phyloP scores from a whole-genome alignment of 2,888 invertebrate species.

The Graphium colonna region DNA sequence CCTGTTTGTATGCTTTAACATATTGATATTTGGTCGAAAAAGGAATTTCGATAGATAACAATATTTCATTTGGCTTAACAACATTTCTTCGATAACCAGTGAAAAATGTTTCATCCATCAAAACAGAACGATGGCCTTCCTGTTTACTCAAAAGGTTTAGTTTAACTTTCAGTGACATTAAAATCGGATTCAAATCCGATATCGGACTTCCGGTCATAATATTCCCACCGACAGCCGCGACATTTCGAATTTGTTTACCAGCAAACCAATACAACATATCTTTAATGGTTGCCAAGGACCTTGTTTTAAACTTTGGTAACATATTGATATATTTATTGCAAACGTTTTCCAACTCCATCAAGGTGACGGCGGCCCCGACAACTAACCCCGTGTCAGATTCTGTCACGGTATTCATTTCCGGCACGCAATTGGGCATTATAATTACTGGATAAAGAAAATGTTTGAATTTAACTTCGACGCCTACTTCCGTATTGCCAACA shows the following conservation, averaged over 20 bases:
- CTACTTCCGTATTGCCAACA: conserved; percentile 91
- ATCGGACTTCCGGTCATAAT: conserved; percentile 98
- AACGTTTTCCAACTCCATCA: conserved; percentile 86
- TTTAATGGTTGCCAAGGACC: conserved; percentile 84
- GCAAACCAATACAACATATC: conserved; percentile 97
- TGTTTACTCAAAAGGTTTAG: conserved; percentile 81
- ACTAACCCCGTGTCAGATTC: conserved; percentile 80
- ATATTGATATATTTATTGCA: conserved; percentile 81
- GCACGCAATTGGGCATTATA: conserved; percentile 92
- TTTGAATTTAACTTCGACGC: conserved; percentile 92
- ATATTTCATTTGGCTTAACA: conserved; percentile 84
- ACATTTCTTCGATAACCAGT: conserved; percentile 88
- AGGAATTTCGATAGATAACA: conserved; percentile 87
- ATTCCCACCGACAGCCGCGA: conserved; percentile 96
- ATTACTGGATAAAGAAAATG: conserved; percentile 86
- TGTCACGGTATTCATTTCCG: conserved; percentile 84
- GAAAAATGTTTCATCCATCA: conserved; percentile 89
- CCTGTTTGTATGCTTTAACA: conserved; percentile 90
- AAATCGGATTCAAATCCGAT: conserved; percentile 95
- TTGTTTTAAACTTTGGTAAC: conserved; percentile 81
- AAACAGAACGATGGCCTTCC: conserved; percentile 78
- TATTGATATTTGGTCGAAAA: conserved; percentile 84
- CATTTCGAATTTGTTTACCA: conserved; percentile 96
- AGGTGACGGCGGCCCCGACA: conserved; percentile 90
- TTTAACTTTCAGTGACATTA: conserved; percentile 91